These are phyloP conservation scores for Eueides isabella DNA, from an alignment of 1,140 invertebrate genomes.

Conservation along the genomic window DNA sequence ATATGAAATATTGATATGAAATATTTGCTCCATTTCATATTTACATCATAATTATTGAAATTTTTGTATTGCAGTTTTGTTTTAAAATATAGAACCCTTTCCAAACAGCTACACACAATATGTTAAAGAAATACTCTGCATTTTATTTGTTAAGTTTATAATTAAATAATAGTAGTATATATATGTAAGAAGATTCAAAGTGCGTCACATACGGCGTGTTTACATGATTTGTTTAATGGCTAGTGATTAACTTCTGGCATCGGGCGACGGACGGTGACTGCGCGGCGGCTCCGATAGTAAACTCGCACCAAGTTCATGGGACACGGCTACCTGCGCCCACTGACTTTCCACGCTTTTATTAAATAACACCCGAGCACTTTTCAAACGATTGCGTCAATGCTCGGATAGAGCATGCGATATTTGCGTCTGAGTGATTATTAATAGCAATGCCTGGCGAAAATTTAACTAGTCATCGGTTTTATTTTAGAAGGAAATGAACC, in stretches of 20 bases:
- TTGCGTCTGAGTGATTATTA: constrained; percentile 73
- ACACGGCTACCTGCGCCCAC: constrained; percentile 54
- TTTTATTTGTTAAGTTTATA: constrained; percentile 12
- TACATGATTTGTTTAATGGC: constrained; percentile 60
- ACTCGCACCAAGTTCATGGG: constrained; percentile 73
- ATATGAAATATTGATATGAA: too few relatives aligned
- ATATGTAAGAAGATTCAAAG: constrained; percentile 41
- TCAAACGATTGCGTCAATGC: constrained; percentile 77
- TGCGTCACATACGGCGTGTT: constrained; percentile 63
- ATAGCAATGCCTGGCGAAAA: constrained; percentile 75
- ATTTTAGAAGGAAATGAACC: constrained; percentile 70
- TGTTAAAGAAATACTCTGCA: too few relatives aligned
- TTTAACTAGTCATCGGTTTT: constrained; percentile 72
- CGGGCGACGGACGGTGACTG: constrained; percentile 38
- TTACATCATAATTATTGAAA: not conserved
- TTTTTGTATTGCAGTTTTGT: not conserved
- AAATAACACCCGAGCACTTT: constrained; percentile 76
- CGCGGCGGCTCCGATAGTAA: constrained; percentile 48
- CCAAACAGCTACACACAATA: too few relatives aligned
- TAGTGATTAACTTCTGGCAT: constrained; percentile 51
- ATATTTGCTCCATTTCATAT: too few relatives aligned
- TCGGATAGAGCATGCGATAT: constrained; percentile 70
- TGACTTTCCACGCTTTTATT: constrained; percentile 68
- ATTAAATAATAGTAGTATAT: constrained; percentile 43
- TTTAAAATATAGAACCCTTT: too few relatives aligned